Conservation (phyloP, 1,140 invertebrate genomes). For the Oncopeltus fasciatus region DNA sequence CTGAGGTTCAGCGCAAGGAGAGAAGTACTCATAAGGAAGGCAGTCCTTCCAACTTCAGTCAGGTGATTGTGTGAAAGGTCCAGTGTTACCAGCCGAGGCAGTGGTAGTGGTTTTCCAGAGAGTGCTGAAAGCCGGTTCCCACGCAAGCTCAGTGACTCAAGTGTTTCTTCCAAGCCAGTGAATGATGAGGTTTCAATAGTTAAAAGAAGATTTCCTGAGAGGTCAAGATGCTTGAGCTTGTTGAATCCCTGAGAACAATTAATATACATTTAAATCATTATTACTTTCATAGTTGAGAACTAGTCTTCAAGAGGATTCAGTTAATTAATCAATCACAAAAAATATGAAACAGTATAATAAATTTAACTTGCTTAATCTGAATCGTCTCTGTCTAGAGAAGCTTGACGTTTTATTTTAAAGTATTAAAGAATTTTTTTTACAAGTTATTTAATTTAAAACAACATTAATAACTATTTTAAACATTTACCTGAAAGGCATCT, state of each 20-base stretch:
- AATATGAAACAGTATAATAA: too few species aligned
- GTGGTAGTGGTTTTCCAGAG: slow-evolving; percentile 43
- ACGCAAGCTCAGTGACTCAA: slow-evolving; percentile 56
- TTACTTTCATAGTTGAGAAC: neutral
- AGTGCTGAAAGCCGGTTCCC: slow-evolving; percentile 58
- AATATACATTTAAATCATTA: neutral
- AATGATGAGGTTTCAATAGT: slow-evolving; percentile 57
- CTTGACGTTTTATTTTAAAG: too few species aligned
- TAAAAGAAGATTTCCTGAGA: slow-evolving; percentile 62
- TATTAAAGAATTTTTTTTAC: too few species aligned
- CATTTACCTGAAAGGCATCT: slow-evolving; percentile 53
- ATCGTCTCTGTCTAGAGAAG: too few species aligned
- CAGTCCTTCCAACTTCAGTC: slow-evolving; percentile 46
- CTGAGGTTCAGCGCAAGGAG: slow-evolving; percentile 64
- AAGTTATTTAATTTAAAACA: too few species aligned
- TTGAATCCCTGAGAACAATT: slow-evolving; percentile 41
- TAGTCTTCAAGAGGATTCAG: too few species aligned
- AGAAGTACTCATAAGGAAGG: slow-evolving; percentile 50
- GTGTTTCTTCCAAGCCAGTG: slow-evolving; percentile 51
- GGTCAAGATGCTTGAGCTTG: slow-evolving; percentile 53
- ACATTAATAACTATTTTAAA: too few species aligned
- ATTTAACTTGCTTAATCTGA: too few species aligned
- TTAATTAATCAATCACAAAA: too few species aligned
- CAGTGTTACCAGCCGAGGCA: slow-evolving; percentile 48
- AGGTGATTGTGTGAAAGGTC: slow-evolving; percentile 68